Evolutionary conservation across 2,888 invertebrate genomes (phyloP), one percentile per base, ranked within the genome.

Genomic region (Mamestra brassicae): DNA sequence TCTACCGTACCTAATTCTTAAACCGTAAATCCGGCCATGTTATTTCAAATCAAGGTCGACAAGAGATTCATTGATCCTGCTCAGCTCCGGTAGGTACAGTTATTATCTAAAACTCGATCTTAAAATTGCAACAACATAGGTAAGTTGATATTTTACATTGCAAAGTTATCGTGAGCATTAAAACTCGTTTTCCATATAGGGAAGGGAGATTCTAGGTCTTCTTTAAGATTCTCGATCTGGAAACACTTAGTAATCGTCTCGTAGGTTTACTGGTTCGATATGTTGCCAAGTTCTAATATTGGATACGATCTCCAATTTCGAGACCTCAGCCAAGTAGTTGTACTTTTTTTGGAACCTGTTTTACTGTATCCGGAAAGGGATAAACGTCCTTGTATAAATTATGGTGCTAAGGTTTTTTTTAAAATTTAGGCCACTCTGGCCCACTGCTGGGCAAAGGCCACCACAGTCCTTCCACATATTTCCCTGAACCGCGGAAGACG

Each of bases 71-170:
- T 81, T 81, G 69, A 81, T 81, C 74, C 83, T 69, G 75, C 45
- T 80, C 70, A 26, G 69, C 61, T 71, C 69, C 6, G n/a, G 47
- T 47, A 82, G n/a, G 47, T 50, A 82, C 84, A 78, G 71, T 69
- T 76, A 84, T 86, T 77, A 86, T 86, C 76, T 78, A 57, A 67
- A 78, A 79, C 75, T 74, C 65, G 76, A 80, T 86, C 76, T 78
- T 76, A 70, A 80, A 84, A 79, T 75, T 71, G 73, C 76, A 69
- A 70, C 76, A 76, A 76, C 58, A 66, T 85, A 85, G 84, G 77
- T 71, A 80, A 26, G 26, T 26, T 26, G 63, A 71, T 78, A 70
- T 74, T 74, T 85, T 86, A 77, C 80, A 86, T 85, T 85, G 83
- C 83, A 83, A 82, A 82, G 72, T 62, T 74, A 61, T 67, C 69